Evolutionary conservation across 2,113 vertebrate genomes (phyloP).

Genomic region (Cricetomys ansorgei): DNA sequence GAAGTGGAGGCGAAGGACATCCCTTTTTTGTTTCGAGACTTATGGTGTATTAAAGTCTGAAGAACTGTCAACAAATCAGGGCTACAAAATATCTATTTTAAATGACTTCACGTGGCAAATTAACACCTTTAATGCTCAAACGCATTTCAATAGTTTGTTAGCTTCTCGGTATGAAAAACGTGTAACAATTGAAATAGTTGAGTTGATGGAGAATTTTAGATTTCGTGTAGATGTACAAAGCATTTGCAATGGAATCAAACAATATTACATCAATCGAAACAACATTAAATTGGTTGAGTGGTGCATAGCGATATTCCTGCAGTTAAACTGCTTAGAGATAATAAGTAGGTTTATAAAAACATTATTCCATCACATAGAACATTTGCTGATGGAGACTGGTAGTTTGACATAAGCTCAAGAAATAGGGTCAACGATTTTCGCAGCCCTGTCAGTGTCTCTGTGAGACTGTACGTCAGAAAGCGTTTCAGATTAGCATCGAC

Average conservation of each 20-base stretch:
- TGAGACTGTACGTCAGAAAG: not conserved
- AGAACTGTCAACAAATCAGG: not conserved
- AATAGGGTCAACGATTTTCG: not conserved
- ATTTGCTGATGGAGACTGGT: not conserved
- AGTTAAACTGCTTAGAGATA: not conserved
- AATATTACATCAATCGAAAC: not conserved
- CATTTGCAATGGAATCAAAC: not conserved
- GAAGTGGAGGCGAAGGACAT: not conserved
- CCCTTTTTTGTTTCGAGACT: not conserved
- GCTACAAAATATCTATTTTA: conserved; percentile 2
- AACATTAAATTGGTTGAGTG: not conserved
- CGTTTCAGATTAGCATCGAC: not conserved
- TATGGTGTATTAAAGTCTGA: not conserved
- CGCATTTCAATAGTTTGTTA: not conserved
- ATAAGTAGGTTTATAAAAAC: not conserved
- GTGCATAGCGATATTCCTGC: not conserved
- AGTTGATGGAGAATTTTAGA: not conserved
- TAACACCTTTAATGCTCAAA: not conserved
- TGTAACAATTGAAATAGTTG: not conserved
- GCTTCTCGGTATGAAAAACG: not conserved
- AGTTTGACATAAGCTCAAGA: not conserved
- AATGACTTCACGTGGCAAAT: conserved; percentile 6
- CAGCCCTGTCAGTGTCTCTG: not conserved
- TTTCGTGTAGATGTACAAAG: not conserved
- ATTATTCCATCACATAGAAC: not conserved